phyloP scores from a whole-genome alignment of 2,888 invertebrate genomes.

The Meta bourneti region DNA sequence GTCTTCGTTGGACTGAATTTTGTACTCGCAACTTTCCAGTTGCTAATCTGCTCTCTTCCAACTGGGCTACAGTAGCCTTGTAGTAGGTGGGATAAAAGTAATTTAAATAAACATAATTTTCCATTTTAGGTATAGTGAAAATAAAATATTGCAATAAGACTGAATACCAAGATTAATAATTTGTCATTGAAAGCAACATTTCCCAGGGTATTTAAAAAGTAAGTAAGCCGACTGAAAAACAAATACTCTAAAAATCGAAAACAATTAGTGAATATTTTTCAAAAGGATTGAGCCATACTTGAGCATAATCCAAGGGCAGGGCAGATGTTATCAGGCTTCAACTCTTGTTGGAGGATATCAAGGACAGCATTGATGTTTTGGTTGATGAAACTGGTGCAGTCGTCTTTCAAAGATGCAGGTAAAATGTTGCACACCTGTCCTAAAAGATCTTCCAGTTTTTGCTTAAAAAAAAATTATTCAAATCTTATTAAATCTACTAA shows the following conservation, averaged over 20 bases:
- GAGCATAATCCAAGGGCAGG: constrained; percentile 53
- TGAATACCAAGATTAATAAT: too few relatives aligned
- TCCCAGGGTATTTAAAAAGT: too few relatives aligned
- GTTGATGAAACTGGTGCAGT: constrained; percentile 88
- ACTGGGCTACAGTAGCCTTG: too few relatives aligned
- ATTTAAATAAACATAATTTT: too few relatives aligned
- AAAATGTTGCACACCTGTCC: constrained; percentile 87
- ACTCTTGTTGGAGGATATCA: constrained; percentile 85
- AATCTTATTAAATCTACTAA: background rate
- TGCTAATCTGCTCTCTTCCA: too few relatives aligned
- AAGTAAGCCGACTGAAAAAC: too few relatives aligned
- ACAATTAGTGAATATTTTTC: background rate
- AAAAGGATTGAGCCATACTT: constrained; percentile 19
- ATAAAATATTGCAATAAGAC: too few relatives aligned
- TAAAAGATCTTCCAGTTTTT: constrained; percentile 87
- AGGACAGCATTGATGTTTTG: constrained; percentile 88
- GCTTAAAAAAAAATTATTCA: constrained; percentile 81
- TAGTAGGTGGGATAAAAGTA: too few relatives aligned
- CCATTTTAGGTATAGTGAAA: too few relatives aligned
- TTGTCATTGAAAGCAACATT: too few relatives aligned
- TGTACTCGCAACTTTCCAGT: too few relatives aligned
- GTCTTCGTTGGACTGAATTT: too few relatives aligned
- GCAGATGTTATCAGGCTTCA: constrained; percentile 84
- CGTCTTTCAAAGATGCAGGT: constrained; percentile 85
- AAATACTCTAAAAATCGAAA: background rate